phyloP scores from a whole-genome alignment of 2,797 vertebrate genomes.

The Limnodromus scolopaceus region DNA sequence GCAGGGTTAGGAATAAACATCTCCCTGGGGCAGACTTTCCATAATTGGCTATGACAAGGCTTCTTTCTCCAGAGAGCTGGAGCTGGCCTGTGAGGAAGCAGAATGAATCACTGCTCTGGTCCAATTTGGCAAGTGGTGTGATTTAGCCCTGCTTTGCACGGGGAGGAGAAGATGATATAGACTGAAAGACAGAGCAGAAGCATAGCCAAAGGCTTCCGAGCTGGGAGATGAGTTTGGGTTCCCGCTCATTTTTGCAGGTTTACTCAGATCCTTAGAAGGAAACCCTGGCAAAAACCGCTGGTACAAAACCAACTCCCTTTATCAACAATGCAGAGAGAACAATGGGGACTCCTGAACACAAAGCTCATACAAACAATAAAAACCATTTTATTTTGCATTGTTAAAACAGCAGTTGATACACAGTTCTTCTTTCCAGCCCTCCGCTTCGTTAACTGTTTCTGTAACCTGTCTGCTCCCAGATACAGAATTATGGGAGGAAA shows the following conservation, averaged over 20 bases:
- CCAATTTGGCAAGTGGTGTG: constrained; percentile 22
- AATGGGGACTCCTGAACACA: constrained; percentile 28
- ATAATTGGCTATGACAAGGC: constrained; percentile 63
- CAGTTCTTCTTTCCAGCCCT: not conserved
- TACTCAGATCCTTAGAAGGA: constrained; percentile 57
- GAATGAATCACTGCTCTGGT: constrained; percentile 34
- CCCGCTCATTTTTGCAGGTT: constrained; percentile 20
- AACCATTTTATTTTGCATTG: constrained; percentile 26
- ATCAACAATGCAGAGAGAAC: constrained; percentile 35
- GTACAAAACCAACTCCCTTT: not conserved
- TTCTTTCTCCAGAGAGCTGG: constrained; percentile 47
- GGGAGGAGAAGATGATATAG: constrained; percentile 20
- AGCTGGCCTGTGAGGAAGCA: constrained; percentile 20
- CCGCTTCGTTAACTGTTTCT: not conserved
- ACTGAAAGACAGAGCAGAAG: constrained; percentile 32
- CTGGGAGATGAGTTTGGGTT: constrained; percentile 24
- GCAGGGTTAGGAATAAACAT: constrained; percentile 43
- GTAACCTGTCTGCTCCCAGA: not conserved
- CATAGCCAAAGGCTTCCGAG: constrained; percentile 31
- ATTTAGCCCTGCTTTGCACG: constrained; percentile 8
- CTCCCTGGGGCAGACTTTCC: constrained; percentile 55
- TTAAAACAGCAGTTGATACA: not conserved
- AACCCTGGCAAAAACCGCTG: constrained; percentile 25
- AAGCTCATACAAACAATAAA: constrained; percentile 36
- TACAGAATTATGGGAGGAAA: not conserved